Conservation (phyloP, 2,797 vertebrate genomes). For the Adelosebastes latens region DNA sequence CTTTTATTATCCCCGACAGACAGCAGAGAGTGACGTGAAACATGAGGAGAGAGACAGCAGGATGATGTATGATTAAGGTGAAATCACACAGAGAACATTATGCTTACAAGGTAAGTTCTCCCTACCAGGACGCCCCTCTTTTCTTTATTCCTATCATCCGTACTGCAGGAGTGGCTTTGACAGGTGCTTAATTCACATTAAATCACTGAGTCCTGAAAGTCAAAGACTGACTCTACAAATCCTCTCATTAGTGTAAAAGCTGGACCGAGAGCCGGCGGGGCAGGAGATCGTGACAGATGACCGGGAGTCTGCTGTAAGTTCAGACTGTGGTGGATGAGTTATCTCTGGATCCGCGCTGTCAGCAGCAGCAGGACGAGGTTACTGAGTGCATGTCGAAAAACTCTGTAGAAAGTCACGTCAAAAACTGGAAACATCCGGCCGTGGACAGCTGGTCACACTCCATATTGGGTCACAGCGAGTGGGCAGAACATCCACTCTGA, state of each 20-base stretch:
- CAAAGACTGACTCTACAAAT: constrained; percentile 53
- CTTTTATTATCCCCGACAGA: constrained; percentile 4
- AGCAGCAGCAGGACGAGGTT: constrained; percentile 19
- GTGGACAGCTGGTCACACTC: constrained; percentile 72
- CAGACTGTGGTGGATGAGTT: constrained; percentile 12
- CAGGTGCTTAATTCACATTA: constrained; percentile 52
- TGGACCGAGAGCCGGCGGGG: constrained; percentile 27
- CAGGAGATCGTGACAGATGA: constrained; percentile 57
- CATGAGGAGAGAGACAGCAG: neutral
- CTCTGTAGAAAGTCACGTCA: constrained; percentile 28
- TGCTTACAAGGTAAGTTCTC: neutral
- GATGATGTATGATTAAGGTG: neutral
- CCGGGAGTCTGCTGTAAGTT: constrained; percentile 18
- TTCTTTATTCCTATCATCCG: constrained; percentile 23
- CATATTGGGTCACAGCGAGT: constrained; percentile 60
- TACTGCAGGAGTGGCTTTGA: constrained; percentile 6
- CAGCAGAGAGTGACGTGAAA: constrained; percentile 11
- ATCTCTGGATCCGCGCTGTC: constrained; percentile 1
- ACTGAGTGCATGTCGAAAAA: constrained; percentile 24
- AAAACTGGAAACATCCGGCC: constrained; percentile 62
- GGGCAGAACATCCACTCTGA: constrained; percentile 48
- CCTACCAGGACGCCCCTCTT: neutral
- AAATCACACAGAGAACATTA: constrained; percentile 10
- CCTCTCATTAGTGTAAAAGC: constrained; percentile 62
- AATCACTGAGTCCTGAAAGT: constrained; percentile 57